Evolutionary conservation across 2,888 invertebrate genomes (phyloP).

Genomic region (Rugalucina vietnamica): DNA sequence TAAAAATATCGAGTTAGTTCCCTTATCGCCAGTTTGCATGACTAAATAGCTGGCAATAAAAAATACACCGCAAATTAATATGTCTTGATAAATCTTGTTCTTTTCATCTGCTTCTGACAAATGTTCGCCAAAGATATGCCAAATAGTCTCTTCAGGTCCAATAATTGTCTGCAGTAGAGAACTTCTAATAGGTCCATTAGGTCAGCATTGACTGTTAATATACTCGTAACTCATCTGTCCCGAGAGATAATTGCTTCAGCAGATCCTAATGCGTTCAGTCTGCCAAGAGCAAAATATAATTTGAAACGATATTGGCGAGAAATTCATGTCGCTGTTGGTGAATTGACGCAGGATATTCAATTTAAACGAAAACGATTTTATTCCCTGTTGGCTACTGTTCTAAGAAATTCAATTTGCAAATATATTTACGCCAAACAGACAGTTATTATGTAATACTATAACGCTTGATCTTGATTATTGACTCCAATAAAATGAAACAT

Average conservation of each 20-base stretch:
- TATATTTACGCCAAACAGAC: too few species aligned
- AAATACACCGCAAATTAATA: neutral
- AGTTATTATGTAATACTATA: too few species aligned
- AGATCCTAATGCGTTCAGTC: neutral
- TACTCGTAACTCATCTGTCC: neutral
- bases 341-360: neutral
- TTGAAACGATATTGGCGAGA: constrained; percentile 4
- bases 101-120: neutral
- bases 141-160: neutral
- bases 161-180: neutral
- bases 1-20: too few species aligned
- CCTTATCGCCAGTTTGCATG: too few species aligned
- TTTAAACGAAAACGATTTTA: neutral
- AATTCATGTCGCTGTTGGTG: neutral
- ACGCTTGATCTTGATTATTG: too few species aligned
- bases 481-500: too few species aligned
- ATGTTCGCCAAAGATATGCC: neutral
- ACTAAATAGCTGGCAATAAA: too few species aligned
- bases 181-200: neutral
- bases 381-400: neutral
- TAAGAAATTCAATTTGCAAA: neutral
- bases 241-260: neutral
- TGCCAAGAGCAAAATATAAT: neutral
- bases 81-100: neutral
- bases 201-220: neutral